phyloP scores from a whole-genome alignment of 2,113 vertebrate species.

The Etheostoma cragini region DNA sequence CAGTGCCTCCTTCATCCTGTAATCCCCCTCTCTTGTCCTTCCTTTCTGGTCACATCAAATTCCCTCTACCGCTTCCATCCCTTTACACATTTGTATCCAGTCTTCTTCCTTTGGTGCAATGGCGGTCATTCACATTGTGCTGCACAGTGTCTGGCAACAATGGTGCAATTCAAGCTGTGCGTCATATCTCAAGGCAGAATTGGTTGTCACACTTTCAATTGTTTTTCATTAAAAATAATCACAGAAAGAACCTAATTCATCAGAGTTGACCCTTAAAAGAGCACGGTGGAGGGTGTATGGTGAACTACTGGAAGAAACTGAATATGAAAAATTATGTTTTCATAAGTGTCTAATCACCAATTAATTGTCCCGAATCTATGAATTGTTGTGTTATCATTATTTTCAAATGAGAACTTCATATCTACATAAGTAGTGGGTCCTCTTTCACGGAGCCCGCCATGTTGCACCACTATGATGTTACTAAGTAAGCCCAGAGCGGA shows the following conservation, averaged over 20 bases:
- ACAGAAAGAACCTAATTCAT: not conserved
- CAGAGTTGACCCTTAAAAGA: not conserved
- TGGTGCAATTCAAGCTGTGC: not conserved
- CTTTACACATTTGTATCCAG: not conserved
- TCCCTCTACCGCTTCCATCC: not conserved
- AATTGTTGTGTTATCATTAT: too few species aligned
- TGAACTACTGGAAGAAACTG: too few species aligned
- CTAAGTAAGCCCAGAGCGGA: too few species aligned
- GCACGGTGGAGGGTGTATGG: too few species aligned
- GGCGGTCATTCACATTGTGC: not conserved
- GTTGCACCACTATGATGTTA: too few species aligned
- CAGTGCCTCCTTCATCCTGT: not conserved
- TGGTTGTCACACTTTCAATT: not conserved
- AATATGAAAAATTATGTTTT: too few species aligned
- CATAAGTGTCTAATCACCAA: too few species aligned
- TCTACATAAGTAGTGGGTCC: too few species aligned
- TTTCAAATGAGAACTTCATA: too few species aligned
- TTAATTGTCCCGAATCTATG: too few species aligned
- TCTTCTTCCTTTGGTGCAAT: not conserved
- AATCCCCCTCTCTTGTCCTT: not conserved
- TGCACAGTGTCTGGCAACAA: not conserved
- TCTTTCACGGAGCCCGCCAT: too few species aligned
- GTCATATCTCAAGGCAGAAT: not conserved
- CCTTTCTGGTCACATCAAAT: not conserved
- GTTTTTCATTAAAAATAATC: not conserved